Base-by-base conservation (phyloP, 2,888 invertebrate species). In the Tinea pellionella region DNA sequence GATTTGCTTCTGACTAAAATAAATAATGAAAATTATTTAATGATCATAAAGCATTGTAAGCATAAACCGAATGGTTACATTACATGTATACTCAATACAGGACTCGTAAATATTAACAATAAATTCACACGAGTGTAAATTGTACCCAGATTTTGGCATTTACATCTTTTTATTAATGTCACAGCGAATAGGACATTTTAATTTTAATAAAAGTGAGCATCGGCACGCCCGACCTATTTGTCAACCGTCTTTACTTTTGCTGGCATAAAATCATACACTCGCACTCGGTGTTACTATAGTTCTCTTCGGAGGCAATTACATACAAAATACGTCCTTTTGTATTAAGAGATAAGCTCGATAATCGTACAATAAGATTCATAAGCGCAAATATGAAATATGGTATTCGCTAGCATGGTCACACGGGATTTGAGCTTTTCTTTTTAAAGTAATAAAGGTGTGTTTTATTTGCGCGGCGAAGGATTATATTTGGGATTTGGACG, bases 211-310 rank as follows among this genome's bases (percentile, higher is more conserved):
- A 84, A 83, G 79, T 78, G 83, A 81, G 81, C 82, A 83, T 81
- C 80, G 77, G 80, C 86, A 84, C 85, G 84, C 78, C 76, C 80
- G 77, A 80, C 81, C 81, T 84, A 86, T 87, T 87, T 86, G 87
- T 86, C 86, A 87, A 85, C 85, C 86, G 81, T 85, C 85, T 83
- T 86, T 85, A 85, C 85, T 82, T 81, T 82, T 78, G 79, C 80
- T 80, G 80, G 80, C 80, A 78, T 77, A 73, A 82, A 86, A 85
- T 85, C 85, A 85, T 84, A 85, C 78, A 80, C 78, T 79, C 77
- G 72, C 78, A 82, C 75, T 80, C 73, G 67, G 70, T 73, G 74
- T 73, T 73, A 78, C 78, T 76, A 75, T 74, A 69, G 70, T 72
- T 70, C 71, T 67, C 73, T 69, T 69, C 65, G 62, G 63, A 65